Percentiles rank a stretch among this genome's conserved stretches.
Evolutionary conservation across 2,113 vertebrate species (phyloP).

Genomic region (Hippoglossus stenolepis): DNA sequence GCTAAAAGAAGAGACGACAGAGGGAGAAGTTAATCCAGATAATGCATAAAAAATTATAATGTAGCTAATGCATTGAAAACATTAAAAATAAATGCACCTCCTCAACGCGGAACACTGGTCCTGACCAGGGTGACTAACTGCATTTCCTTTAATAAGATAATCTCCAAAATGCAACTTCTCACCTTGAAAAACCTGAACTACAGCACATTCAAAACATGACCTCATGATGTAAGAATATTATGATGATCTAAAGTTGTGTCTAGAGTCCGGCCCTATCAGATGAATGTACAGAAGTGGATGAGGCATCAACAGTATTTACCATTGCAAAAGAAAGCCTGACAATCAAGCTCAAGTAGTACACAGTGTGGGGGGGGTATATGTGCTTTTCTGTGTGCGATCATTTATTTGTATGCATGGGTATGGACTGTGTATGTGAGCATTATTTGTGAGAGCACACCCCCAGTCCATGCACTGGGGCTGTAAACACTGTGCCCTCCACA

Average conservation of each 20-base stretch:
- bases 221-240: too few species aligned
- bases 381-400: slow-evolving; percentile 8
- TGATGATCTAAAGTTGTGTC: too few species aligned
- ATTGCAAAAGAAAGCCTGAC: too few species aligned
- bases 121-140: too few species aligned
- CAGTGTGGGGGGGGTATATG: not conserved
- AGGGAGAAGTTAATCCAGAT: not conserved
- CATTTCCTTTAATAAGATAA: not conserved
- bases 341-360: too few species aligned
- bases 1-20: not conserved
- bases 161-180: not conserved
- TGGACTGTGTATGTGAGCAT: slow-evolving; percentile 22
- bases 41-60: not conserved
- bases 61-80: not conserved
- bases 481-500: slow-evolving; percentile 49
- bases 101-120: too few species aligned
- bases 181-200: not conserved
- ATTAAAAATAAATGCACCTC: not conserved
- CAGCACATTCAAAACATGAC: too few species aligned
- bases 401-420: slow-evolving; percentile 20
- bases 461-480: not conserved
- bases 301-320: slow-evolving; percentile 1
- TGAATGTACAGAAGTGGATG: slow-evolving; percentile 22
- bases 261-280: not conserved
- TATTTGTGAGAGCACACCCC: slow-evolving; percentile 9